Evolutionary conservation across 1,140 invertebrate genomes (phyloP).

Genomic region (Scaptomyza hsui): DNA sequence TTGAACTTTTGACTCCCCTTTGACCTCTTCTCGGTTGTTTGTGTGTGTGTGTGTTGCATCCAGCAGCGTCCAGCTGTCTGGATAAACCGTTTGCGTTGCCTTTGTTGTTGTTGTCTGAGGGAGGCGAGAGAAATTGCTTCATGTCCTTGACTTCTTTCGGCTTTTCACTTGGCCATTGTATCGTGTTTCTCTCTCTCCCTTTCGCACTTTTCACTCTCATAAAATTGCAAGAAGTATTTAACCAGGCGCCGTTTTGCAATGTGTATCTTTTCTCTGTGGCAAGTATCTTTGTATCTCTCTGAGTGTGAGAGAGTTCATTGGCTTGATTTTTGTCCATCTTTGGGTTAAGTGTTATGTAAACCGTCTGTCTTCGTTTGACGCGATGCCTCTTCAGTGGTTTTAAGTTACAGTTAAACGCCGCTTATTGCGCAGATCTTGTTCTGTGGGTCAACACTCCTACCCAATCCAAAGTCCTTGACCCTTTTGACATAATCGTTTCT

Average conservation of each 20-base stretch:
- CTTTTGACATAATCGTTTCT: slow-evolving; percentile 37
- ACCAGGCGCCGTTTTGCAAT: slow-evolving; percentile 40
- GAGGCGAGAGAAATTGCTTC: slow-evolving; percentile 43
- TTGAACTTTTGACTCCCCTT: slow-evolving; percentile 60
- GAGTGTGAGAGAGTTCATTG: slow-evolving; percentile 55
- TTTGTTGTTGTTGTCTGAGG: neutral
- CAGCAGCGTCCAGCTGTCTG: slow-evolving; percentile 35
- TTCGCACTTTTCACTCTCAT: slow-evolving; percentile 76
- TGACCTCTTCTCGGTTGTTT: slow-evolving; percentile 54
- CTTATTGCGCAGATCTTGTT: neutral
- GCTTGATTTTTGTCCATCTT: slow-evolving; percentile 40
- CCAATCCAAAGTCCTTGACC: slow-evolving; percentile 25
- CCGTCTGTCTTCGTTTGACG: slow-evolving; percentile 52
- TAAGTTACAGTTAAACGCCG: slow-evolving; percentile 41
- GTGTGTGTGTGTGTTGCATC: slow-evolving; percentile 4
- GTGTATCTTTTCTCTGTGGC: too few relatives aligned
- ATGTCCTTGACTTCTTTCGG: slow-evolving; percentile 71
- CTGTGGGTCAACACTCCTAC: slow-evolving; percentile 12
- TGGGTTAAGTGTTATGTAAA: slow-evolving; percentile 63
- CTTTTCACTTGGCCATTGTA: slow-evolving; percentile 57
- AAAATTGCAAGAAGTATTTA: slow-evolving; percentile 77
- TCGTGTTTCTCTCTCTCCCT: slow-evolving; percentile 46
- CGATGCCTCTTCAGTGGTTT: slow-evolving; percentile 16
- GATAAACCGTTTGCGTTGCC: slow-evolving; percentile 10
- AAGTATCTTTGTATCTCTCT: slow-evolving; percentile 17